phyloP scores from a whole-genome alignment of 1,140 invertebrate species.

The Parasteatoda tepidariorum region DNA sequence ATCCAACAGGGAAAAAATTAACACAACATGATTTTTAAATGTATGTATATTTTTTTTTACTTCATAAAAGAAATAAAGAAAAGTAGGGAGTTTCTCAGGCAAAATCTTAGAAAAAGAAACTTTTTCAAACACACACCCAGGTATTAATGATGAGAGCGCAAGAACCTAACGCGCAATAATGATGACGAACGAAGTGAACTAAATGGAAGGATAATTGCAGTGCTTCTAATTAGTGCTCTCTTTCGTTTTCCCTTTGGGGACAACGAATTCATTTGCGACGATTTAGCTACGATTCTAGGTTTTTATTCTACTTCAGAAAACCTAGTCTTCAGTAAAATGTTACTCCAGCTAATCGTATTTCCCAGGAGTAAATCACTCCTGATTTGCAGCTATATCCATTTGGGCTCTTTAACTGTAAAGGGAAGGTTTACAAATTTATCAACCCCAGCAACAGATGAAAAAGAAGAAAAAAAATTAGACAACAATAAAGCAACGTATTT shows the following conservation, averaged over 20 bases:
- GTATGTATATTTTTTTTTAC: background rate
- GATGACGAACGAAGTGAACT: conserved; percentile 58
- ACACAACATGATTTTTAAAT: too few relatives aligned
- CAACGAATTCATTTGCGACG: conserved; percentile 59
- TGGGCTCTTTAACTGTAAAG: background rate
- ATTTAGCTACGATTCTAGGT: conserved; percentile 48
- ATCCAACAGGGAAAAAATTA: too few relatives aligned
- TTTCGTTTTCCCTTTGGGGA: conserved; percentile 47
- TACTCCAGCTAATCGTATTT: conserved; percentile 56
- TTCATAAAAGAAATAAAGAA: background rate
- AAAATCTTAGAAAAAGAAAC: conserved; percentile 1
- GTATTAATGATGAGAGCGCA: conserved; percentile 37
- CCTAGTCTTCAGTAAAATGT: conserved; percentile 35
- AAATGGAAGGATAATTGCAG: conserved; percentile 56
- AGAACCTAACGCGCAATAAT: conserved; percentile 41
- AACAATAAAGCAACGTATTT: too few relatives aligned
- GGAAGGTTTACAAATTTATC: conserved; percentile 53
- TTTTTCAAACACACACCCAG: conserved; percentile 39
- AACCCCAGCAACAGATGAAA: background rate
- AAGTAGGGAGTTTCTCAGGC: conserved; percentile 6
- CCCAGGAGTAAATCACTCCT: conserved; percentile 58
- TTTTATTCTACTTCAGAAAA: conserved; percentile 34
- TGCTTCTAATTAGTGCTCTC: conserved; percentile 43
- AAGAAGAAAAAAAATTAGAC: background rate
- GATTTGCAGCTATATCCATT: conserved; percentile 53